Evolutionary conservation across 2,113 vertebrate genomes (phyloP).

Genomic region (Cynocephalus volans): DNA sequence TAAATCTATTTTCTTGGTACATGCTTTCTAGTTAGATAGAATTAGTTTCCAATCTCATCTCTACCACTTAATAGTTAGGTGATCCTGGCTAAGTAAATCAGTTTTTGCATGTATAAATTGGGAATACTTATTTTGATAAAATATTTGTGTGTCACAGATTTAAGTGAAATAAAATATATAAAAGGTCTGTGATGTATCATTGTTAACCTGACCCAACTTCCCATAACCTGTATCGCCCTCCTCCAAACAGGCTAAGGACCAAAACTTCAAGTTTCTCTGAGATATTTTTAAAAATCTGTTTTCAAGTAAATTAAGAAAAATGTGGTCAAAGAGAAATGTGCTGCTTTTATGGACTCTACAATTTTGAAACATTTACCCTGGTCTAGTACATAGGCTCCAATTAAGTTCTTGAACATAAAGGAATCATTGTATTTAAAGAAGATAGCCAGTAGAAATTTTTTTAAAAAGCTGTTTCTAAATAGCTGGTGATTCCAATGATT

Average conservation of each 20-base stretch:
- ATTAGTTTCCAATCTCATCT: background rate
- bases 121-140: background rate
- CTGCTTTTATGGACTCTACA: background rate
- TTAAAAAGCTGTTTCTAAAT: conserved; percentile 63
- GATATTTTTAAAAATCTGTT: conserved; percentile 41
- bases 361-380: conserved; percentile 25
- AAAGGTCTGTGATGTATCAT: background rate
- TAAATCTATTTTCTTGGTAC: background rate
- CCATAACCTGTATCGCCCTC: background rate
- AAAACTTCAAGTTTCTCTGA: conserved; percentile 17
- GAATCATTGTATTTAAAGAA: conserved; percentile 42
- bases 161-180: background rate
- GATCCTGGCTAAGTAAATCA: background rate
- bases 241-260: background rate
- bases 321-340: background rate
- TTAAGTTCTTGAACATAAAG: conserved; percentile 19
- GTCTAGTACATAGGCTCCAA: background rate
- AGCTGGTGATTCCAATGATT: conserved; percentile 75
- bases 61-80: background rate
- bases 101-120: background rate
- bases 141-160: background rate
- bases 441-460: background rate
- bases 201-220: background rate
- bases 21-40: background rate
- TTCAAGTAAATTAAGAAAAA: conserved; percentile 43